Evolutionary conservation across 2,797 vertebrate genomes (phyloP), one percentile per base, ranked within the genome.

Genomic region (Syngnathus acus): DNA sequence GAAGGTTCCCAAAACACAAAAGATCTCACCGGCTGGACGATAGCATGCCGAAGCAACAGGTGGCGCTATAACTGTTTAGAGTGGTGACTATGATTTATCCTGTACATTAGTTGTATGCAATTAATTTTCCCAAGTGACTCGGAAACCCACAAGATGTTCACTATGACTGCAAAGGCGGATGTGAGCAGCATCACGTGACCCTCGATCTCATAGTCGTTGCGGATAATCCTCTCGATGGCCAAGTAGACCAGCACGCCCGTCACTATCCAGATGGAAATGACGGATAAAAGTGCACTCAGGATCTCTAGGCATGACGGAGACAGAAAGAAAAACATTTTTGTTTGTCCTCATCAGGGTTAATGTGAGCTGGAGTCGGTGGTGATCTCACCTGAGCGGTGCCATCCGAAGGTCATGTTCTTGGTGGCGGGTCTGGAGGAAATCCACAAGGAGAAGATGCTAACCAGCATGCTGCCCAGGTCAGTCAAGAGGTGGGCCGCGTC

Each of bases 361-460:
- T 4, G 32, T 43, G 42, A 3, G 42, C 42, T 43, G 13, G 42
- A 9, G 9, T 43, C 42, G 5, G 9, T 23, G 64, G 5, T 4
- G 4, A 50, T 2, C 79, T 87, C 77, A 97, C 96, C 95, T 67
- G 97, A 95, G 83, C 96, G 91, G 79, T 97, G 95, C 97, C 97
- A 99, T 26, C 97, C 96, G 0, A 93, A 98, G 76, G 84, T 99
- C 94, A 98, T 96, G 72, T 84, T 92, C 77, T 94, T 95, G 72
- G 94, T 96, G 69, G 94, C 91, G 0, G 94, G 92, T 17, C 92
- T 92, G 64, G 92, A 90, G 23, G 96, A 97, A 77, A 98, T 91
- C 95, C 96, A 98, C 64, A 99, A 88, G 45, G 97, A 99, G 88
- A 99, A 97, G 76, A 99, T 90, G 82, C 96, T 98, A 85, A 94